A percentile compares a stretch with the other conserved stretches of the same genome.
These are phyloP conservation scores for Perdix hodgsoniae DNA, from an alignment of 2,797 vertebrate species.

Conservation along the genomic window DNA sequence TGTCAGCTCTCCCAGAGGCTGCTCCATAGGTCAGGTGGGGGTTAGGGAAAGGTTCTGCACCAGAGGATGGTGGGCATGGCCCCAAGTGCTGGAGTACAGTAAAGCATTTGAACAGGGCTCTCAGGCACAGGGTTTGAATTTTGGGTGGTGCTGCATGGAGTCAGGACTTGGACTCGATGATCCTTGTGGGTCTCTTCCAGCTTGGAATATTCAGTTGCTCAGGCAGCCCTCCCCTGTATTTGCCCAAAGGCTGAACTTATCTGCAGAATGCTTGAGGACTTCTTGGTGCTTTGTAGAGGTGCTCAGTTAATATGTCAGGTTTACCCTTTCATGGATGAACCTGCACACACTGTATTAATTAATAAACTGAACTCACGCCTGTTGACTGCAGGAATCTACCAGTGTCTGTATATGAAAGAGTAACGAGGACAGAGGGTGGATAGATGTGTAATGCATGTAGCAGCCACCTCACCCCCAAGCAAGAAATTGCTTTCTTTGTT, in stretches of 20 bases:
- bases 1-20: no score
- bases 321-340: neutral
- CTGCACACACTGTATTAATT: neutral
- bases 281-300: neutral
- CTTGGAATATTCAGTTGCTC: neutral
- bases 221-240: neutral
- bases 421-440: neutral
- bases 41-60: no score
- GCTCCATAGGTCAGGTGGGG: no score
- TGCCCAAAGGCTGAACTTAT: neutral
- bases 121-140: no score
- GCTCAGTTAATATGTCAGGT: neutral
- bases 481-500: constrained; percentile 1
- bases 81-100: no score
- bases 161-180: no score
- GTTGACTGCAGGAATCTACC: neutral
- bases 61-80: no score
- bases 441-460: neutral
- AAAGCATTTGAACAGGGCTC: no score
- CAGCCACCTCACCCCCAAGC: neutral
- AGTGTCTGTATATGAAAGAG: neutral
- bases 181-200: no score
- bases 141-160: no score
- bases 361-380: neutral
- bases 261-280: neutral